Percentiles rank a stretch among this genome's conserved stretches.
Conservation (phyloP, 2,888 invertebrate genomes). For the Girardia tigrina region DNA sequence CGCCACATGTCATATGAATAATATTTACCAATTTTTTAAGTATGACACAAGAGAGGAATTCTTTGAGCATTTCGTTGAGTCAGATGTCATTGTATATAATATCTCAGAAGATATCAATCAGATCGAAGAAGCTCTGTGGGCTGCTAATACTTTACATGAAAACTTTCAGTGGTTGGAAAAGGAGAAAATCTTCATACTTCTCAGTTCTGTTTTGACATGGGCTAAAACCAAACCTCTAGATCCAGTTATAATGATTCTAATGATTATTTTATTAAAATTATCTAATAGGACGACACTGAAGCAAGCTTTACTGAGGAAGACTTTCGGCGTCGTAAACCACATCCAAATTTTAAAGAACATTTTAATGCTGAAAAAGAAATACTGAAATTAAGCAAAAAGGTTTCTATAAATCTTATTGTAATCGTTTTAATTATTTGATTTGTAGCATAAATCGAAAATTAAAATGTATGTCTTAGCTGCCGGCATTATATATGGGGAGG, state of each 20-base stretch:
- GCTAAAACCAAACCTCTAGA: conserved; percentile 60
- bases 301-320: conserved; percentile 59
- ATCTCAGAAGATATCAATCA: conserved; percentile 55
- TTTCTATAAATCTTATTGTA: conserved; percentile 38
- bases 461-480: conserved; percentile 49
- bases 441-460: conserved; percentile 49
- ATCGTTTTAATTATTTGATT: background rate
- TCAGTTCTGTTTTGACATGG: conserved; percentile 65
- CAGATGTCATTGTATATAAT: conserved; percentile 59
- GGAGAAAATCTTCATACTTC: conserved; percentile 56
- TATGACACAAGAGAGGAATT: conserved; percentile 48
- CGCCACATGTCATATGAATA: no score
- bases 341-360: conserved; percentile 60
- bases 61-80: conserved; percentile 48
- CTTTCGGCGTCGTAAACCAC: conserved; percentile 60
- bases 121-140: conserved; percentile 55
- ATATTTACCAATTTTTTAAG: conserved; percentile 39
- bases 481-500: conserved; percentile 50
- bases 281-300: conserved; percentile 47
- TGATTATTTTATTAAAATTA: conserved; percentile 38
- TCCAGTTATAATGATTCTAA: no score
- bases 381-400: conserved; percentile 56
- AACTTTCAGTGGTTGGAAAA: conserved; percentile 49
- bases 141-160: conserved; percentile 47
- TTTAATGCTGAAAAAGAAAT: conserved; percentile 60